Base-by-base conservation (phyloP, 2,797 vertebrate genomes). In the Acanthurus lineatus region DNA sequence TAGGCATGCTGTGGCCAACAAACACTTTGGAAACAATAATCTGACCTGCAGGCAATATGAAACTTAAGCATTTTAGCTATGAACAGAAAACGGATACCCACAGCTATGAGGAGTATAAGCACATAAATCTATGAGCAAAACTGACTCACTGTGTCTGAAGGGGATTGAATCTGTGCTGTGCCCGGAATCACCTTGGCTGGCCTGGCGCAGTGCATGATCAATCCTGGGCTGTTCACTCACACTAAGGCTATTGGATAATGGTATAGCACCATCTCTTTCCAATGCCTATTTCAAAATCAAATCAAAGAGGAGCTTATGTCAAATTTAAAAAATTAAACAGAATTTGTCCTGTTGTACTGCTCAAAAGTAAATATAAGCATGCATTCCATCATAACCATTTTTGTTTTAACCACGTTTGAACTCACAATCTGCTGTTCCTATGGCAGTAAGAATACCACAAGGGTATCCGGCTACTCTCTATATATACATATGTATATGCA, bases 1-100 rank as follows among this genome's bases (percentile, higher is more conserved):
- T 82, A 22, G 93, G 92, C 79, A 85, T 70, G 69, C 94, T 96
- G 72, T 86, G 89, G 51, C 96, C 96, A 82, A 97, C 90, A 51
- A 96, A 97, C 83, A 95, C 96, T 91, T 97, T 95, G 77, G 94
- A 94, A 89, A 97, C 83, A 59, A 96, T 90, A 60, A 96, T 80
- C 88, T 95, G 95, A 67, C 95, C 96, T 97, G 67, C 20, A 72
- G 28, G 53, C 15, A 77, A 61, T 35, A 35, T 35, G 32, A 74
- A 77, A 66, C 0, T 53, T 8, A 2, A 38, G 9, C 6, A 59
- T 71, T 74, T 83, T 17, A 75, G n/a, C 35, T 54, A 54, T 57
- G 28, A 22, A 49, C 0, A 22, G 25, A 44, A 66, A 72, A 15
- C 25, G 1, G 73, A 32, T 1, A 10, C 8, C 38, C 3, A 32